phyloP scores from a whole-genome alignment of 2,797 vertebrate species.

The Malurus leucopterus region DNA sequence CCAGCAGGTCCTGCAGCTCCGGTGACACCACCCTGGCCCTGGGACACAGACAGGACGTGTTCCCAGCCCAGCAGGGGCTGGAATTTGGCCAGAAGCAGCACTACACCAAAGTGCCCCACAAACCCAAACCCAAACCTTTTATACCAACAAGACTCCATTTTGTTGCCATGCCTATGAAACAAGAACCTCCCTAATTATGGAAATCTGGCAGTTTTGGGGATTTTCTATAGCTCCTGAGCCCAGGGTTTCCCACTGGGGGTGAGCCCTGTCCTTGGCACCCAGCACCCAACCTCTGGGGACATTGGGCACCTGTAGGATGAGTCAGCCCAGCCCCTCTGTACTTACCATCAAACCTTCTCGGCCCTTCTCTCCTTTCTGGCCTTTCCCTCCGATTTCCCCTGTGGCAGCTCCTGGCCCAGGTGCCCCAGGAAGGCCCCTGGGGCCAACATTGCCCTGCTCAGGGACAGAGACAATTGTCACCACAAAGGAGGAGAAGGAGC shows the following conservation, averaged over 20 bases:
- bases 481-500: background rate
- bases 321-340: background rate
- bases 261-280: background rate
- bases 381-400: conserved; percentile 73
- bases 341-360: conserved; percentile 78
- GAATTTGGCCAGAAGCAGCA: background rate
- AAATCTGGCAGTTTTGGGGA: background rate
- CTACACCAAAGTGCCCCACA: background rate
- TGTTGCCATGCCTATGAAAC: accelerated
- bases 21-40: conserved; percentile 55
- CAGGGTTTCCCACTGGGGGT: accelerated
- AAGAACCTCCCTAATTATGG: accelerated
- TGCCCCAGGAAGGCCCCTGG: conserved; percentile 71
- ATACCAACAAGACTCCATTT: background rate
- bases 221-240: background rate
- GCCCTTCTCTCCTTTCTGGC: conserved; percentile 83
- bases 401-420: conserved; percentile 76
- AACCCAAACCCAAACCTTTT: background rate
- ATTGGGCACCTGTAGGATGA: background rate
- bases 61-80: background rate
- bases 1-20: conserved; percentile 48
- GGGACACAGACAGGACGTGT: background rate
- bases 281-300: background rate
- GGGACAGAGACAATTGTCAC: background rate
- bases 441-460: conserved; percentile 79